Evolutionary conservation across 2,113 vertebrate genomes (phyloP).

Genomic region (Archilochus colubris): DNA sequence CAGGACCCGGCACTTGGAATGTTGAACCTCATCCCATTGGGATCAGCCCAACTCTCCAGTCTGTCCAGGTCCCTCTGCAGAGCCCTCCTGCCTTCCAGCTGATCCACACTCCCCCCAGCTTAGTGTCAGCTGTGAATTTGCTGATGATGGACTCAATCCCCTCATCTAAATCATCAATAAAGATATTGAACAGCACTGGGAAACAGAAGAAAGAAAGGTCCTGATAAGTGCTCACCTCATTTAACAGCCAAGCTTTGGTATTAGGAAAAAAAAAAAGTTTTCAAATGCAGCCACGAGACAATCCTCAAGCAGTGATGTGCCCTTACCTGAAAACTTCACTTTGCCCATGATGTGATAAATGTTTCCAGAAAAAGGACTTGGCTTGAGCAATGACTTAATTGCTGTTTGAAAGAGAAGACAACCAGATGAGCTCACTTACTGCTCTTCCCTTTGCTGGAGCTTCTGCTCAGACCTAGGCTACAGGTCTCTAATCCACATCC

Average conservation of each 20-base stretch:
- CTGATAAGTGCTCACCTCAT: background rate
- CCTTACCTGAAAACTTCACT: constrained; percentile 91
- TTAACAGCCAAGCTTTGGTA: background rate
- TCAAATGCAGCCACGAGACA: background rate
- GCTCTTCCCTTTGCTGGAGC: background rate
- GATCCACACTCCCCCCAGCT: too few species aligned
- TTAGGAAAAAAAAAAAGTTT: background rate
- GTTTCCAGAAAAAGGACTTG: constrained; percentile 89
- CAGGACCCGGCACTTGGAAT: too few species aligned
- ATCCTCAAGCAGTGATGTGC: background rate
- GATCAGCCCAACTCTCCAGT: too few species aligned
- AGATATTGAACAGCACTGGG: too few species aligned
- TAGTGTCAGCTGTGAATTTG: too few species aligned
- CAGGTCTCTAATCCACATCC: background rate
- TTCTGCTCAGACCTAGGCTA: background rate
- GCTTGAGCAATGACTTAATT: constrained; percentile 85
- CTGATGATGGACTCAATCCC: too few species aligned
- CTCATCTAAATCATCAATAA: too few species aligned
- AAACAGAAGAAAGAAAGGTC: background rate
- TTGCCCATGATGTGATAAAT: constrained; percentile 92
- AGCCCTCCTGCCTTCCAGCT: too few species aligned
- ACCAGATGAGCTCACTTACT: background rate
- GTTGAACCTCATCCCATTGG: too few species aligned
- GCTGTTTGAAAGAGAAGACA: constrained; percentile 76
- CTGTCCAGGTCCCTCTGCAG: too few species aligned